A percentile compares a stretch with the other conserved stretches of the same genome.
Conservation (phyloP, 2,113 vertebrate species). For the Rhagologus leucostigma region DNA sequence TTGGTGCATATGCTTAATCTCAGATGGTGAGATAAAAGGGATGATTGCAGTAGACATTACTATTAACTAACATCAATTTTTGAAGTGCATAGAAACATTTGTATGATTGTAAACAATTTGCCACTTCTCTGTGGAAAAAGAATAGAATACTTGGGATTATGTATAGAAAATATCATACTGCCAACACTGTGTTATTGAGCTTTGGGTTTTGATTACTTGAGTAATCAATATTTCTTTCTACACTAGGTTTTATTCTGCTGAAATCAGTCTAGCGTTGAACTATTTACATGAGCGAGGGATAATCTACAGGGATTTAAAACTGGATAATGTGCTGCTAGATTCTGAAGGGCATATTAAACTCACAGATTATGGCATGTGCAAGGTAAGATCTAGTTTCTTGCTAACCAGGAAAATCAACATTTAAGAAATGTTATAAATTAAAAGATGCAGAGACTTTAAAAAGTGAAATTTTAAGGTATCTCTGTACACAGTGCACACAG, state of each 20-base stretch:
- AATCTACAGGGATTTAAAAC: constrained; percentile 98
- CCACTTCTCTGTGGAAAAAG: not conserved
- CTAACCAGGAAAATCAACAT: not conserved
- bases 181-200: not conserved
- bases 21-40: constrained; percentile 29
- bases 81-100: not conserved
- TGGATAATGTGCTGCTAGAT: constrained; percentile 97
- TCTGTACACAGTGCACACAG: not conserved
- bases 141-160: not conserved
- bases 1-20: constrained; percentile 36
- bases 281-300: constrained; percentile 98
- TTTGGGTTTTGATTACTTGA: not conserved
- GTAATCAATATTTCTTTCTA: not conserved
- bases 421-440: not conserved
- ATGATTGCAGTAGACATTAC: not conserved
- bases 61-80: not conserved
- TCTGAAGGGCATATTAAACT: constrained; percentile 99
- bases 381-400: constrained; percentile 74
- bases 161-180: not conserved
- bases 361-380: constrained; percentile 99
- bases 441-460: not conserved
- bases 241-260: constrained; percentile 96
- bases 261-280: constrained; percentile 97
- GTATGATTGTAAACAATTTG: not conserved
- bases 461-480: not conserved